These are phyloP conservation scores for Hyla sarda DNA, from an alignment of 2,113 vertebrate species.

Conservation along the genomic window DNA sequence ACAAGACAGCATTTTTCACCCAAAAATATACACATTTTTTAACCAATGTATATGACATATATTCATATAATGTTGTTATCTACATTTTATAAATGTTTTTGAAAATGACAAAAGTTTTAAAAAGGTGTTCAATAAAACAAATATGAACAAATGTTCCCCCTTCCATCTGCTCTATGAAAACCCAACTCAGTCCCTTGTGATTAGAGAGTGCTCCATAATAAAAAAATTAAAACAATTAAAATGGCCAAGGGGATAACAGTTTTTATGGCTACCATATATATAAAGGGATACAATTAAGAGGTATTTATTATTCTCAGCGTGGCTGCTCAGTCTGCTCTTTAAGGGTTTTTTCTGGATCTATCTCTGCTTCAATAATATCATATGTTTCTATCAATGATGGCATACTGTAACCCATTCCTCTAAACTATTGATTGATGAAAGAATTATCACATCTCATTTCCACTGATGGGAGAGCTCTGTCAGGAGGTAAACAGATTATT, in stretches of 20 bases:
- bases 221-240: neutral
- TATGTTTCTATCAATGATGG: conserved; percentile 3
- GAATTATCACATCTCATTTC: conserved; percentile 22
- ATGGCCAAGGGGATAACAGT: neutral
- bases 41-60: too few relatives aligned
- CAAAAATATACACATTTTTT: too few relatives aligned
- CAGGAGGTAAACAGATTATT: conserved; percentile 22
- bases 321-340: neutral
- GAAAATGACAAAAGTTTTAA: too few relatives aligned
- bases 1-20: too few relatives aligned
- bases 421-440: conserved; percentile 10
- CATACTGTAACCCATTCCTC: conserved; percentile 2
- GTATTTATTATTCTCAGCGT: neutral
- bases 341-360: conserved; percentile 8
- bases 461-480: neutral
- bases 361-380: neutral
- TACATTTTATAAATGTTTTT: too few relatives aligned
- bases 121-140: too few relatives aligned
- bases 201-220: neutral
- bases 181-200: neutral
- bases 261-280: neutral
- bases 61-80: too few relatives aligned
- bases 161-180: too few relatives aligned
- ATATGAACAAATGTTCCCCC: too few relatives aligned
- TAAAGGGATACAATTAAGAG: neutral